Evolutionary conservation across 2,888 invertebrate species (phyloP).

Genomic region (Caenorhabditis sp.): DNA sequence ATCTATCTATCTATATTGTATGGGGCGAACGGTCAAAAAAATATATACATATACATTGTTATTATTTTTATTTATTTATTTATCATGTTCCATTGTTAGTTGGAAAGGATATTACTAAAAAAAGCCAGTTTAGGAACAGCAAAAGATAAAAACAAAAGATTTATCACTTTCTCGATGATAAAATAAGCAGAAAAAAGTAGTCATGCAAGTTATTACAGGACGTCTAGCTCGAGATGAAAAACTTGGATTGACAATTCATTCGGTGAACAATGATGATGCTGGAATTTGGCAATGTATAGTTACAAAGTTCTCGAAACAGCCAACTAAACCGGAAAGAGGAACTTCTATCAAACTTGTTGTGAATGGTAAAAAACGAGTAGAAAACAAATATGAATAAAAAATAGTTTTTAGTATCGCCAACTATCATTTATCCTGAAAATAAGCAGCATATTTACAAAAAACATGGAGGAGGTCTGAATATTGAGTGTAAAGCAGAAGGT

Average conservation of each 20-base stretch:
- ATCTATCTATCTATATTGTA: not conserved
- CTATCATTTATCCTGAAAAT: conserved; percentile 33
- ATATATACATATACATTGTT: not conserved
- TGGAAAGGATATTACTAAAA: not conserved
- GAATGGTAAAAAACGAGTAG: conserved; percentile 39
- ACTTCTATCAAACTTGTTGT: conserved; percentile 57
- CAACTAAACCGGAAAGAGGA: conserved; percentile 54
- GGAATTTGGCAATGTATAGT: conserved; percentile 63
- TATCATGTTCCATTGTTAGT: not conserved
- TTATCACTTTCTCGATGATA: not conserved
- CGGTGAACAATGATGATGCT: conserved; percentile 55
- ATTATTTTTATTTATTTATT: not conserved
- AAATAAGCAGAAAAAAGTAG: conserved; percentile 2
- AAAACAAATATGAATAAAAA: not conserved
- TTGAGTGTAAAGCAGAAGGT: conserved; percentile 58
- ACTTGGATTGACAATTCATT: conserved; percentile 66
- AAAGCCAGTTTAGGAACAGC: not conserved
- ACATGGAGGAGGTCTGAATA: conserved; percentile 19
- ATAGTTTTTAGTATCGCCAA: conserved; percentile 43
- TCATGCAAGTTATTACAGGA: conserved; percentile 53
- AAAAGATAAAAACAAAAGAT: not conserved
- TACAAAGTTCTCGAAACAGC: conserved; percentile 55
- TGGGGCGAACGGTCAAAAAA: not conserved
- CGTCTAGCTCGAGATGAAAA: conserved; percentile 58
- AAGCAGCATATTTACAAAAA: conserved; percentile 31